Evolutionary conservation across 2,113 vertebrate species (phyloP).

Genomic region (Dicaeum eximium): DNA sequence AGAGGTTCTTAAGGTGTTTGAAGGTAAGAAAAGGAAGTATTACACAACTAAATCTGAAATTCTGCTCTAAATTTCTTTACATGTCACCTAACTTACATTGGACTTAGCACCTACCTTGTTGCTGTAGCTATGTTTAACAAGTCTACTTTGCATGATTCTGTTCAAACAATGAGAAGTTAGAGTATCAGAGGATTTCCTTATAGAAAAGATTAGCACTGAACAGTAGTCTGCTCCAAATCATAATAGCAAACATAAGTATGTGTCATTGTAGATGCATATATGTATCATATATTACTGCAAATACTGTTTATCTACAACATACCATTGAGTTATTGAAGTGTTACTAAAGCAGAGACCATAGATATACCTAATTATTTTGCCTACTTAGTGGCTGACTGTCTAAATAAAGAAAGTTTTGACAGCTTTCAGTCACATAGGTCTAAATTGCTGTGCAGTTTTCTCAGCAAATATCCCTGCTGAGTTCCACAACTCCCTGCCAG

Average conservation of each 20-base stretch:
- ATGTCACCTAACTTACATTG: background rate
- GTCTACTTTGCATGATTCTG: background rate
- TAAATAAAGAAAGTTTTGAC: background rate
- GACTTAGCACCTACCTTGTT: background rate
- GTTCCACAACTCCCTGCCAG: background rate
- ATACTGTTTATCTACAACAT: background rate
- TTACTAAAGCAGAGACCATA: background rate
- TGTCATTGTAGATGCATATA: background rate
- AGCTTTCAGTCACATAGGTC: background rate
- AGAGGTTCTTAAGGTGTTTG: constrained; percentile 89
- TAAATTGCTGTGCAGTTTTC: background rate
- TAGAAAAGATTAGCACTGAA: background rate
- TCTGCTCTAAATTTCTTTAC: background rate
- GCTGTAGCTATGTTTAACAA: background rate
- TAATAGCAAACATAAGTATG: background rate
- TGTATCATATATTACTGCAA: background rate
- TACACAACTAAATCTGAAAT: background rate
- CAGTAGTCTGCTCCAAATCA: background rate
- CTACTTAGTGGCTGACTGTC: background rate
- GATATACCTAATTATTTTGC: background rate
- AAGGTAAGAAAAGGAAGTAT: constrained; percentile 79
- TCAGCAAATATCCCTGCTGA: background rate
- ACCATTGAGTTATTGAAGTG: background rate
- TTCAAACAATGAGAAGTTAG: background rate
- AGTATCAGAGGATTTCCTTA: background rate